phyloP scores from a whole-genome alignment of 2,797 vertebrate genomes.

The Myotis daubentonii region DNA sequence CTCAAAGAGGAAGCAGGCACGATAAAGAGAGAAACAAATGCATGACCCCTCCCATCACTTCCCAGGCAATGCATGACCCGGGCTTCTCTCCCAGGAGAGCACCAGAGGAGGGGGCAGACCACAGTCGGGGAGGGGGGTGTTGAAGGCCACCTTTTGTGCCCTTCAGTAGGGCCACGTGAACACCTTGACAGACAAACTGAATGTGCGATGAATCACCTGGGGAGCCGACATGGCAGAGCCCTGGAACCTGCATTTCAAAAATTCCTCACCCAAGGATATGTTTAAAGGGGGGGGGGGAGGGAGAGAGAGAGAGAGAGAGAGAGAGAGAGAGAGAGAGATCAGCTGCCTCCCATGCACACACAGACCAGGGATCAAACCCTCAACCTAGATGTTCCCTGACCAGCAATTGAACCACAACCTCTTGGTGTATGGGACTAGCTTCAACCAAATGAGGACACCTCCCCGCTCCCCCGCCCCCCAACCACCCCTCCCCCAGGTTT shows the following conservation, averaged over 20 bases:
- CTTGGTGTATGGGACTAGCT: background rate
- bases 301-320: background rate
- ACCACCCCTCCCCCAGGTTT: background rate
- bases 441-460: background rate
- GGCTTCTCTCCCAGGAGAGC: background rate
- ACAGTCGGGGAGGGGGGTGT: background rate
- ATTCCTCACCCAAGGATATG: background rate
- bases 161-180: background rate
- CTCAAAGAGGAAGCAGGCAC: background rate
- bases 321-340: too few relatives aligned
- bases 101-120: background rate
- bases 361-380: background rate
- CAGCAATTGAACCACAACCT: background rate
- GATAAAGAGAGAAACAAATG: background rate
- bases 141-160: background rate
- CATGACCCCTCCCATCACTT: background rate
- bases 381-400: background rate
- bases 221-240: too few relatives aligned
- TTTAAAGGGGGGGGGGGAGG: background rate
- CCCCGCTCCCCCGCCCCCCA: fast-evolving
- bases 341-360: background rate
- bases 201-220: background rate
- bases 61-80: background rate
- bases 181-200: background rate
- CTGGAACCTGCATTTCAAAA: background rate